These are phyloP conservation scores for Suillia variegata DNA, from an alignment of 2,888 invertebrate genomes.

Conservation along the genomic window DNA sequence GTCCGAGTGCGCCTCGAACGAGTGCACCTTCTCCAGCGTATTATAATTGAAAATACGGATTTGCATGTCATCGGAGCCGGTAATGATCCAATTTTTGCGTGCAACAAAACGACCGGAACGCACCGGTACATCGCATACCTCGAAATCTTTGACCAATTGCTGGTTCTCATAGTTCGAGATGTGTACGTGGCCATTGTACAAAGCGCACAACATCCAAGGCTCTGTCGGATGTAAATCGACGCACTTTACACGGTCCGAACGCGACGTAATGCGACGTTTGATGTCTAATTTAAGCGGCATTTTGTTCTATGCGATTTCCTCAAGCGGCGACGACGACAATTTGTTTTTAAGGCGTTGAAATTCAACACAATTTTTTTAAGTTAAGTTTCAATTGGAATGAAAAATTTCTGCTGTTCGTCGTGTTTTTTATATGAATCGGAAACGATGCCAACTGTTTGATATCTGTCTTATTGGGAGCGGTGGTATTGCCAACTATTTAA, in stretches of 20 bases:
- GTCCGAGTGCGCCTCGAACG: conserved; percentile 98
- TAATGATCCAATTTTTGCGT: conserved; percentile 97
- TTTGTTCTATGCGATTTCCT: conserved; percentile 16
- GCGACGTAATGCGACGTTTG: conserved; percentile 94
- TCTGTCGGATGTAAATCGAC: conserved; percentile 97
- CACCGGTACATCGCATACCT: conserved; percentile 96
- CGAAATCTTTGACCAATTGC: conserved; percentile 84
- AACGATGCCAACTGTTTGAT: too few relatives aligned
- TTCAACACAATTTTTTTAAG: too few relatives aligned
- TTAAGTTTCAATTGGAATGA: too few relatives aligned
- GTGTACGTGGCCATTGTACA: conserved; percentile 99
- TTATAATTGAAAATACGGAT: conserved; percentile 98
- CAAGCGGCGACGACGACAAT: not conserved
- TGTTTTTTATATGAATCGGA: too few relatives aligned
- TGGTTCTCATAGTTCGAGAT: conserved; percentile 99
- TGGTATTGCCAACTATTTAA: too few relatives aligned
- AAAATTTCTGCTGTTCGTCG: too few relatives aligned
- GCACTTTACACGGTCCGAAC: conserved; percentile 98
- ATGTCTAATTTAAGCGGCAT: conserved; percentile 95
- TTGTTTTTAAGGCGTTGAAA: too few relatives aligned
- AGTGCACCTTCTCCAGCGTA: conserved; percentile 92
- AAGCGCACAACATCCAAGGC: conserved; percentile 97
- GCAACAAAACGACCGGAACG: conserved; percentile 95
- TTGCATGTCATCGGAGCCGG: conserved; percentile 96
- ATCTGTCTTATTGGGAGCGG: too few relatives aligned